A percentile compares a stretch with the other conserved stretches of the same genome.
Conservation (phyloP, 2,113 vertebrate genomes). For the Muscicapa adusta region DNA sequence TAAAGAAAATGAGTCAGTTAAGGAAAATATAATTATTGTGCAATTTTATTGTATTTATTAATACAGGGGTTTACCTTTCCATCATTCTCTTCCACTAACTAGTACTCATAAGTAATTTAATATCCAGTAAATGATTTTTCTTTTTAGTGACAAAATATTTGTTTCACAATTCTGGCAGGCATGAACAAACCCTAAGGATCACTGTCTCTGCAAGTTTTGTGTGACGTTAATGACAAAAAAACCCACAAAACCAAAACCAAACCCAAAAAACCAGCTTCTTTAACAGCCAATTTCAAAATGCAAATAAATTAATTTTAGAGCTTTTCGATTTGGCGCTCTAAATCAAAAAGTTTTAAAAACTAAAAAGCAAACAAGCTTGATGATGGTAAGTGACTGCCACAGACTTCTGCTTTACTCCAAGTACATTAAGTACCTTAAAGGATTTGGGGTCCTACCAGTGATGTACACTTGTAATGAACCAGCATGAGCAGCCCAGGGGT, state of each 20-base stretch:
- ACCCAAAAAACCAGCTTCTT: background rate
- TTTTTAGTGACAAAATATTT: background rate
- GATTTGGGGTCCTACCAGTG: background rate
- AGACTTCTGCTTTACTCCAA: background rate
- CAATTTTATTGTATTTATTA: background rate
- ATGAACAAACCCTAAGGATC: background rate
- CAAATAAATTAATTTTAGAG: background rate
- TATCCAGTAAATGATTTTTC: background rate
- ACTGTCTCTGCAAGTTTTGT: background rate
- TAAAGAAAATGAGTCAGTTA: background rate
- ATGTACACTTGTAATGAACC: background rate
- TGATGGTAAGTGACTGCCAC: background rate
- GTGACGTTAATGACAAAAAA: background rate
- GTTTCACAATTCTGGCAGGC: constrained; percentile 8
- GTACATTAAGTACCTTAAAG: fast-evolving
- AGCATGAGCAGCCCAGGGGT: background rate
- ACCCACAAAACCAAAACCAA: background rate
- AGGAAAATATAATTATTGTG: background rate
- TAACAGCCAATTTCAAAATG: background rate
- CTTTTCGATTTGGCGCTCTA: background rate
- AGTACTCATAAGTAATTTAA: background rate
- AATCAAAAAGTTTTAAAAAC: background rate
- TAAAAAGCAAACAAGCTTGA: background rate
- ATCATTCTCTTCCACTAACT: background rate
- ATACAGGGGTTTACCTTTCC: background rate